Base-by-base conservation (phyloP, 2,113 vertebrate species). In the Mastomys coucha region DNA sequence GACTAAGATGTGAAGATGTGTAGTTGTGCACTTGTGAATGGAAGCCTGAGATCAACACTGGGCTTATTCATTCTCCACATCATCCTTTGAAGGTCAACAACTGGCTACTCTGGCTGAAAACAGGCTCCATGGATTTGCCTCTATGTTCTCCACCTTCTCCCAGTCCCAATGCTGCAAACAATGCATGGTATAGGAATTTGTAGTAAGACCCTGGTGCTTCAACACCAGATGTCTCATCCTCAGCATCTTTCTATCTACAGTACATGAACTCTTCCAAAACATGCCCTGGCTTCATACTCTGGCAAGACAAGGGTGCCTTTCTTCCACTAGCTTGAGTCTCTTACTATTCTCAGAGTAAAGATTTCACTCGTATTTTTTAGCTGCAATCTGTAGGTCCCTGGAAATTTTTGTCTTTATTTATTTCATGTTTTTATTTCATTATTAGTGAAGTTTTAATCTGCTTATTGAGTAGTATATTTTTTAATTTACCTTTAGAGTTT, bases 281-380 rank as follows among this genome's bases (percentile, higher is more conserved):
- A 2, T 26, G 11, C 7, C 22, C 12, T 11, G 20, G 53, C 36
- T 24, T n/a, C 20, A n/a, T 26, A 20, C 5, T 7, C 26, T 77
- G 33, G 20, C 80, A 58, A 24, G 5, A 0, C 53, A 36, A 58
- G 53, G 28, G 19, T 39, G 36, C n/a, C 8, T 65, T 60, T 73
- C 69, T 70, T 33, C 8, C 19, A 7, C 78, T 53, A n/a, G 77
- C 2, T 60, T 78, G 56, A 92, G n/a, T 51, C 63, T 69, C 24
- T 58, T 28, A 33, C 5, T 58, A 5, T 53, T 84, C 89, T 94
- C 58, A 89, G 56, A 73, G 89, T 91, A 88, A 28, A 94, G 14
- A 89, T 94, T 96, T n/a, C 85, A 7, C 75, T 93, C 51, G 70
- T 84, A 69, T 22, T 95, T 91, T 51, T 95, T 58, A 94, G 9